A percentile compares a stretch with the other conserved stretches of the same genome.
phyloP scores from a whole-genome alignment of 2,113 vertebrate species.

The Gallinago undulata region DNA sequence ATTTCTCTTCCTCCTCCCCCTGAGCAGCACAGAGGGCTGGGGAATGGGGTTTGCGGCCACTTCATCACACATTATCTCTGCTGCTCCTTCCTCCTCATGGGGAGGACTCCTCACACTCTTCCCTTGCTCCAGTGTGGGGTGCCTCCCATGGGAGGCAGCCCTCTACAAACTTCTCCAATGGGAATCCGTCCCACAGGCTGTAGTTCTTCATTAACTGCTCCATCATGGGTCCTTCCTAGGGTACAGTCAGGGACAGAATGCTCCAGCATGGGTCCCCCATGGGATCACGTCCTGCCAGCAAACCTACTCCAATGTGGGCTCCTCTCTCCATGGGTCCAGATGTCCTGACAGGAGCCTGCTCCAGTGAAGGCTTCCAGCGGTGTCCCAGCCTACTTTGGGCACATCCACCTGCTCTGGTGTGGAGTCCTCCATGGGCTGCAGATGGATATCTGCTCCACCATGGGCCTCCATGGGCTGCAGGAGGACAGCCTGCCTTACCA shows the following conservation, averaged over 20 bases:
- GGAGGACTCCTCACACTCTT: not conserved
- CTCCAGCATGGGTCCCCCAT: not conserved
- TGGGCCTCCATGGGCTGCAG: not conserved
- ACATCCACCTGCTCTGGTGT: not conserved
- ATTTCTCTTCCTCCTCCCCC: not conserved
- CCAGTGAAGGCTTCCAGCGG: not conserved
- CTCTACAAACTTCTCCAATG: not conserved
- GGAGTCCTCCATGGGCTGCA: not conserved
- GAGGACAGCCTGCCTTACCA: not conserved
- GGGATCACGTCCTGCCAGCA: not conserved
- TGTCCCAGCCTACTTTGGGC: not conserved
- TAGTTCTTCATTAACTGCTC: not conserved
- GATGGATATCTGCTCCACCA: not conserved
- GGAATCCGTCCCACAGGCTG: not conserved
- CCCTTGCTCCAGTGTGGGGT: not conserved
- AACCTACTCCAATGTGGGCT: not conserved
- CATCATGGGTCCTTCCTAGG: not conserved
- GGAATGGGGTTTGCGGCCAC: not conserved
- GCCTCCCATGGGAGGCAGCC: not conserved
- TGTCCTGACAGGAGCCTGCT: not conserved
- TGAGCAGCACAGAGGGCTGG: not conserved
- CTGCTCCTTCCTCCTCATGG: not conserved
- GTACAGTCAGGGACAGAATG: not conserved
- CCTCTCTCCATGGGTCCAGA: not conserved
- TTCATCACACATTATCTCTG: not conserved